Evolutionary conservation across 2,888 invertebrate genomes (phyloP), one percentile per base, ranked within the genome.

Genomic region (Drosophila monieri): DNA sequence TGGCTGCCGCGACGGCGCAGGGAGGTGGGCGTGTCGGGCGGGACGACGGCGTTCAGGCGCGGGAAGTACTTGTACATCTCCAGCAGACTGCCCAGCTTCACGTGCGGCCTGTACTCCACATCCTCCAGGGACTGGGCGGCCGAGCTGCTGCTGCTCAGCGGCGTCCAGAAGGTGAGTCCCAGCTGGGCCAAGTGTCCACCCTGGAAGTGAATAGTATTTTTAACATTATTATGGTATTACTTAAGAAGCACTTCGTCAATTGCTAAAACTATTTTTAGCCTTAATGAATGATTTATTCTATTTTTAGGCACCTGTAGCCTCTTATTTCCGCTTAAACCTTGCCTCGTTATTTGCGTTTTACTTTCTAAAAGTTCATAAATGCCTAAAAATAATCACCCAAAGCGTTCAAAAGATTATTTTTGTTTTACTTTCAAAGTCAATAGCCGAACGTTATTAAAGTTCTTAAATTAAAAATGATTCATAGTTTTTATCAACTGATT

Each of bases 91-190:
- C 80, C 80, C 10, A 91, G 80, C 59, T 85, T 88, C 12, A 90
- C 60, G 62, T 91, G 90, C 21, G 91, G 91, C 56, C 80, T 81
- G 60, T 87, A 77, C 32, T 88, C 77, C 35, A 89, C 88, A 58
- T 80, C 88, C 60, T 83, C 81, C 55, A 89, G 73, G 53, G 85
- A 80, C 46, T 80, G 76, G 0, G 76, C 65, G 2, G 83, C 77
- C 23, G 72, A 66, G 60, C 73, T 77, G 73, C 78, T 81, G 65
- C 65, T 76, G 47, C 78, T 89, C 44, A 95, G 91, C 27, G 96
- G 96, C 77, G 96, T 93, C 97, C 96, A 97, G 18, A 97, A 95
- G 0, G 96, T 96, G 32, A 95, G 95, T 12, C 95, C 95, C 66
- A 96, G 90, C 77, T 95, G 94, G 32, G 96, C 96, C 90, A 95